Conservation (phyloP, 1,140 invertebrate genomes). For the Steinernema khuongi region DNA sequence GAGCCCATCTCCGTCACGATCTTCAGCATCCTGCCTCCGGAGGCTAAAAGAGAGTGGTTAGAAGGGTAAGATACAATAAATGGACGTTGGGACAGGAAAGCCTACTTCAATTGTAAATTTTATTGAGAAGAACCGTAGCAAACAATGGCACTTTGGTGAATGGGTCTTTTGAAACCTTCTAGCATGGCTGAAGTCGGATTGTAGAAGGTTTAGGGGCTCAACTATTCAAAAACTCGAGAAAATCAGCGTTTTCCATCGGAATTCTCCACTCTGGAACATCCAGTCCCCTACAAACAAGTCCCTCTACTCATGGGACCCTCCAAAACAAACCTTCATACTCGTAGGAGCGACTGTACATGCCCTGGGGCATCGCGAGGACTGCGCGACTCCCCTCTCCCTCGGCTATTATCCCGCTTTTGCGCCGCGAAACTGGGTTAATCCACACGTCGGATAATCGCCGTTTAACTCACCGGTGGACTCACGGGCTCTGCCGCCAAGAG, state of each 20-base stretch:
- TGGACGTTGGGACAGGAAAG: too few species aligned
- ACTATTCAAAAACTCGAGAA: too few species aligned
- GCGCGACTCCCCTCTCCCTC: neutral
- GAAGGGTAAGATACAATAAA: conserved; percentile 2
- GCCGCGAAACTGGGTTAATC: conserved; percentile 2
- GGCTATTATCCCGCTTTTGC: neutral
- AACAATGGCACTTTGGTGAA: too few species aligned
- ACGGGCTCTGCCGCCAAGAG: neutral
- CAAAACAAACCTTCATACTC: neutral
- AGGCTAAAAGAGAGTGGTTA: conserved; percentile 22
- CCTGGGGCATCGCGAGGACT: conserved; percentile 6
- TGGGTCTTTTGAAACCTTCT: too few species aligned
- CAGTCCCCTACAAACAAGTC: neutral
- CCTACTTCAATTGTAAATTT: too few species aligned
- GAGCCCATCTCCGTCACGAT: conserved; percentile 52
- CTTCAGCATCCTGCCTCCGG: conserved; percentile 42
- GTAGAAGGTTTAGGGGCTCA: too few species aligned
- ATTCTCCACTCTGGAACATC: too few species aligned
- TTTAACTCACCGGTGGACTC: conserved; percentile 5
- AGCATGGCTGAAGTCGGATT: too few species aligned
- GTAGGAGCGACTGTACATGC: conserved; percentile 5
- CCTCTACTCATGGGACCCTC: neutral
- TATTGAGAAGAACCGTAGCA: too few species aligned
- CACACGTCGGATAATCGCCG: neutral
- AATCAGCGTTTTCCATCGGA: too few species aligned